Percentiles rank a stretch among this genome's conserved stretches.
Conservation (phyloP, 2,888 invertebrate species). For the Ectemnius continuus region DNA sequence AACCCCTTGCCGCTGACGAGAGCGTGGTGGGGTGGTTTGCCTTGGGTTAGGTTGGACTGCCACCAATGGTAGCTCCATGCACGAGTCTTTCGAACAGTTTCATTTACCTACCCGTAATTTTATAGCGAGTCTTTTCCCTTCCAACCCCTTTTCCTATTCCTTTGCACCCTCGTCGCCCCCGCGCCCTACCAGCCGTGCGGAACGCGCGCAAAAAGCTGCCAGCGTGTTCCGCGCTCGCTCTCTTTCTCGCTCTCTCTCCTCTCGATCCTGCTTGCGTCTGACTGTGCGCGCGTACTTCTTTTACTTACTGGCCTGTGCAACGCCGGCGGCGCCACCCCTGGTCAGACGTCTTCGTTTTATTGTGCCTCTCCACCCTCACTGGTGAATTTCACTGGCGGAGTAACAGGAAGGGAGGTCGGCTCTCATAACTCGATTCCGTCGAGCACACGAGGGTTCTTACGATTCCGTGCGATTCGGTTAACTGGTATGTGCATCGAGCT, state of each 20-base stretch:
- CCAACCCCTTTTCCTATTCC: slow-evolving; percentile 27
- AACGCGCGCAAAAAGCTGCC: slow-evolving; percentile 27
- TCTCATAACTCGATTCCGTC: slow-evolving; percentile 62
- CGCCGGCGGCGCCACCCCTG: slow-evolving; percentile 22
- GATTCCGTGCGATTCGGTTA: slow-evolving; percentile 51
- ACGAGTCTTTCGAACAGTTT: slow-evolving; percentile 62
- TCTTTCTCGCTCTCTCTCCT: slow-evolving; percentile 7
- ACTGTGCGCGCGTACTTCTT: not conserved
- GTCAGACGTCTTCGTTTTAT: slow-evolving; percentile 60
- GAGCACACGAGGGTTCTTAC: slow-evolving; percentile 40
- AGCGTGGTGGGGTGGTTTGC: not conserved
- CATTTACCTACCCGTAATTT: slow-evolving; percentile 66
- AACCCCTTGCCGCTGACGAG: slow-evolving; percentile 10
- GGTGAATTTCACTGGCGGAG: slow-evolving; percentile 55
- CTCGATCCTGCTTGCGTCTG: slow-evolving; percentile 4
- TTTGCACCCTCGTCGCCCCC: slow-evolving; percentile 11
- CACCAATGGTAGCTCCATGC: slow-evolving; percentile 54
- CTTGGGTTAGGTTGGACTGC: slow-evolving; percentile 48
- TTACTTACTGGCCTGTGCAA: slow-evolving; percentile 1
- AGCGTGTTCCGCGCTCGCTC: slow-evolving; percentile 29
- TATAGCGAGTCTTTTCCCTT: slow-evolving; percentile 42
- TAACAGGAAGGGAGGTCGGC: slow-evolving; percentile 49
- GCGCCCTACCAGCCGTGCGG: slow-evolving; percentile 9
- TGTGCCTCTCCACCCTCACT: slow-evolving; percentile 49
- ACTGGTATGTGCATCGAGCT: slow-evolving; percentile 33